Percentiles rank a stretch among this genome's conserved stretches.
Evolutionary conservation across 2,888 invertebrate species (phyloP).

Genomic region (Harmothoe impar): DNA sequence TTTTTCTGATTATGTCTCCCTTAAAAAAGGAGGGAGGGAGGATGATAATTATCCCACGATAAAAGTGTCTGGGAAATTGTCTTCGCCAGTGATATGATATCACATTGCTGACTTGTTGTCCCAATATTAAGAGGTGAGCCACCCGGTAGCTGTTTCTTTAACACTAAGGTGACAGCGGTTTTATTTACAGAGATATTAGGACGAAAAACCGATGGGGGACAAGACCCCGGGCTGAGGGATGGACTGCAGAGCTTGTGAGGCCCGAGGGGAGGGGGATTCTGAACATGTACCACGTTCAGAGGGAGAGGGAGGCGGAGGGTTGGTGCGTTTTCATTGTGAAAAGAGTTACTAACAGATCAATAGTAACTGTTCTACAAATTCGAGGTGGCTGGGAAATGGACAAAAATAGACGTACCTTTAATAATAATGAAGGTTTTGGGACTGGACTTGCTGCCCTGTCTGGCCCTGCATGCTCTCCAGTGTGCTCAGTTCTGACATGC

Average conservation of each 20-base stretch:
- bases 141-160: background rate
- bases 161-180: background rate
- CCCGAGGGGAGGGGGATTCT: no score
- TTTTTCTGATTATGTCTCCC: background rate
- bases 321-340: background rate
- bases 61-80: conserved; percentile 5
- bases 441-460: background rate
- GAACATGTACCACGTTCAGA: no score
- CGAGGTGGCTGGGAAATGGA: background rate
- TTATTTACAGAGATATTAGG: background rate
- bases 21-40: background rate
- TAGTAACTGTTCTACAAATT: background rate
- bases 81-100: background rate
- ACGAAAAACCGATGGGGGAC: no score
- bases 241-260: no score
- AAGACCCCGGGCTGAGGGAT: no score
- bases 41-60: conserved; percentile 2
- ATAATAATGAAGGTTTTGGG: background rate
- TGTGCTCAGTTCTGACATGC: background rate
- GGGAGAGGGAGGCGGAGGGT: background rate
- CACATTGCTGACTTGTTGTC: background rate
- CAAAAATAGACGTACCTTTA: background rate
- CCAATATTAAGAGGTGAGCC: background rate
- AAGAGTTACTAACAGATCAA: background rate
- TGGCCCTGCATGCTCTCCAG: background rate